Conservation (phyloP, 2,888 invertebrate species). For the Dastarcus helophoroides region DNA sequence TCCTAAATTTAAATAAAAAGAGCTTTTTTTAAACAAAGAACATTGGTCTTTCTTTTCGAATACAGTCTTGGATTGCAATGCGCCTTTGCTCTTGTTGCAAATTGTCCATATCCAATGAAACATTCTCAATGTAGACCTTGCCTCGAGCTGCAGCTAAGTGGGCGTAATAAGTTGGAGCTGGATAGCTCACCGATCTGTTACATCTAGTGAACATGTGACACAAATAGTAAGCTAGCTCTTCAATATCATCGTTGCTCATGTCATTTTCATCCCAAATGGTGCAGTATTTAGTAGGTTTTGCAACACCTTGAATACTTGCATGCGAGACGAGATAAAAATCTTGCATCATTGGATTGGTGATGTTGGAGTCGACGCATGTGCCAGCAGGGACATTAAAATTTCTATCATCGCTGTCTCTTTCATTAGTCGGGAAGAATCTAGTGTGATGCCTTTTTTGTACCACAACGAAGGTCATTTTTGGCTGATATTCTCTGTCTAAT, state of each 20-base stretch:
- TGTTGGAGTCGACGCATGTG: slow-evolving; percentile 59
- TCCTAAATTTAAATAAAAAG: not conserved
- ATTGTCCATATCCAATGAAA: slow-evolving; percentile 35
- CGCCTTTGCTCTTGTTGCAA: slow-evolving; percentile 41
- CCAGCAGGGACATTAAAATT: slow-evolving; percentile 61
- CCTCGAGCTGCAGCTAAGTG: slow-evolving; percentile 74
- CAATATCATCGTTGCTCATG: slow-evolving; percentile 61
- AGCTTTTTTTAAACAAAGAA: slow-evolving; percentile 62
- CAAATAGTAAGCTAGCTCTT: slow-evolving; percentile 67
- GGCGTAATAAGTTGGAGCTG: slow-evolving; percentile 79
- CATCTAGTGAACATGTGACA: slow-evolving; percentile 82
- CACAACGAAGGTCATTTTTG: slow-evolving; percentile 79
- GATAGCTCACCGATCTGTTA: slow-evolving; percentile 72
- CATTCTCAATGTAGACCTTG: slow-evolving; percentile 36
- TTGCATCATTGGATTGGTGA: slow-evolving; percentile 75
- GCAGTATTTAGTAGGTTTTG: slow-evolving; percentile 77
- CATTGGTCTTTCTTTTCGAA: slow-evolving; percentile 51
- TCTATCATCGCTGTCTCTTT: slow-evolving; percentile 40
- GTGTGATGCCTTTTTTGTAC: slow-evolving; percentile 97
- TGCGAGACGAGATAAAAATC: slow-evolving; percentile 75
- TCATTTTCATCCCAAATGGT: slow-evolving; percentile 69
- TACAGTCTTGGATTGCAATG: slow-evolving; percentile 41
- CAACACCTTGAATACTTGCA: slow-evolving; percentile 66
- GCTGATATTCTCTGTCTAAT: slow-evolving; percentile 45
- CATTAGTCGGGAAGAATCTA: slow-evolving; percentile 44